Base-by-base conservation (phyloP, 2,888 invertebrate species). In the Nebria salina region DNA sequence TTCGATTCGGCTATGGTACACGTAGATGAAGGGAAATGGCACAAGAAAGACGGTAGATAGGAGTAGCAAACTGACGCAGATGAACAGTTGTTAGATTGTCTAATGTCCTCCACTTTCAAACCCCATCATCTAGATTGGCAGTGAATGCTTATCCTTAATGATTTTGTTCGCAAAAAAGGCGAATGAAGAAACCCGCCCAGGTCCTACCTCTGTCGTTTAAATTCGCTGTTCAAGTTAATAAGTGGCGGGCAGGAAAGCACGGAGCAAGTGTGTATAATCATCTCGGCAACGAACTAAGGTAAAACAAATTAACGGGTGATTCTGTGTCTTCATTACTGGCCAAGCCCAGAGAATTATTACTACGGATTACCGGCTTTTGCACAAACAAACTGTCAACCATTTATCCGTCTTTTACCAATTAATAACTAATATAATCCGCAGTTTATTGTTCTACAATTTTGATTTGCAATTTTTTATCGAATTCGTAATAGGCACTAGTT, bases 71-170 rank as follows among this genome's bases (percentile, higher is more conserved):
- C 42, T 34, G 43, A 78, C 70, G 43, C 72, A 79, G 79, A 79
- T 26, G 54, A 41, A 43, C 42, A 75, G 80, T 80, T 75, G 80
- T 75, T 72, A 54, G 75, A 80, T 75, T 80, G 80, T 80, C 80
- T 80, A 80, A 80, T 80, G 80, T 75, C 72, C 65, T 43, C 80
- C 75, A 80, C 75, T 80, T 80, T 75, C 70, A 72, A 79, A 80
- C 70, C 70, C 80, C 75, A 80, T 80, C 80, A 64, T 80, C 42
- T 64, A 80, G 75, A 80, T 80, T 80, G 80, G 80, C 75, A 80
- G 75, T 65, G 79, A 79, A 79, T 79, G 75, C 26, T 65, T 41
- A 65, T 64, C 13, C 79, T 43, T 79, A 79, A 79, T 79, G 79
- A 78, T 78, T 78, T 64, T 9, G 15, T 73, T 73, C 73, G 73